Conservation (phyloP, 2,888 invertebrate species). For the Mamestra brassicae region DNA sequence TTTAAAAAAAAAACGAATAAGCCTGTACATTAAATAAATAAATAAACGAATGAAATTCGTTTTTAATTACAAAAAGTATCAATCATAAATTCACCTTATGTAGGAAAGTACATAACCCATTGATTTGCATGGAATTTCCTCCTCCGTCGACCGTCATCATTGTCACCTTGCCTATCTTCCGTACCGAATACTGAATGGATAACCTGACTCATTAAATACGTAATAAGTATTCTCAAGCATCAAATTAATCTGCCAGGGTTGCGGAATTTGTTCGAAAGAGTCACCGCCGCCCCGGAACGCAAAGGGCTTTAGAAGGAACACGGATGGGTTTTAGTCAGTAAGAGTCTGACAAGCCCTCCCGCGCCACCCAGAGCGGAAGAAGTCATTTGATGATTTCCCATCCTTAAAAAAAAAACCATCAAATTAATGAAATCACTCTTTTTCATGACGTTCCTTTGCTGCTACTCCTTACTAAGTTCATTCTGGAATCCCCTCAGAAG, state of each 20-base stretch:
- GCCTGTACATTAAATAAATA: too few relatives aligned
- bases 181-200: background rate
- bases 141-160: background rate
- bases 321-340: too few relatives aligned
- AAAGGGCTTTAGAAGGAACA: too few relatives aligned
- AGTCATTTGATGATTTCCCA: too few relatives aligned
- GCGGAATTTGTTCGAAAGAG: too few relatives aligned
- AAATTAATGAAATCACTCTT: background rate
- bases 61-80: background rate
- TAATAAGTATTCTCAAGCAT: background rate
- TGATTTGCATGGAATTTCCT: conserved; percentile 1
- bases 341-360: too few relatives aligned
- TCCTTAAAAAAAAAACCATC: too few relatives aligned
- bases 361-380: too few relatives aligned
- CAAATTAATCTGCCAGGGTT: background rate
- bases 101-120: background rate
- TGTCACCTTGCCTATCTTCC: conserved; percentile 2
- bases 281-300: too few relatives aligned
- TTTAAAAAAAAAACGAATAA: too few relatives aligned
- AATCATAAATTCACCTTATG: background rate
- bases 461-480: background rate
- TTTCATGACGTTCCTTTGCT: conserved; percentile 4
- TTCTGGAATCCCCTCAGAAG: conserved; percentile 9
- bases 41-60: background rate
- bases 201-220: conserved; percentile 3